Percentiles rank a stretch among this genome's conserved stretches.
Evolutionary conservation across 2,113 vertebrate species (phyloP).

Genomic region (Pungitius pungitius): DNA sequence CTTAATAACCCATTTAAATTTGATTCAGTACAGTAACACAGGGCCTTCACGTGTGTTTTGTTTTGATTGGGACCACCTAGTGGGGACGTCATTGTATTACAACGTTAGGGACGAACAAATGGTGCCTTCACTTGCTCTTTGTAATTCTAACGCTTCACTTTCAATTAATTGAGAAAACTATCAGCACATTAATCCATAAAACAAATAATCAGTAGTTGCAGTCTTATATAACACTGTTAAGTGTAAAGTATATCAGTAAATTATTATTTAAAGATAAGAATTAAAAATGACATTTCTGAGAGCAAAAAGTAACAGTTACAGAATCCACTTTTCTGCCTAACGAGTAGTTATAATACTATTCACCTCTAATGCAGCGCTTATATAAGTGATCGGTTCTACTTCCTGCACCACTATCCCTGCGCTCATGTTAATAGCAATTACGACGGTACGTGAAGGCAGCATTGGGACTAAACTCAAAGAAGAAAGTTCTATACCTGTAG

Average conservation of each 20-base stretch:
- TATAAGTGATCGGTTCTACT: neutral
- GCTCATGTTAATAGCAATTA: neutral
- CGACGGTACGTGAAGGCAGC: slow-evolving; percentile 39
- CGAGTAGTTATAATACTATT: neutral
- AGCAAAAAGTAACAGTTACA: neutral
- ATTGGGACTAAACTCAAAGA: neutral
- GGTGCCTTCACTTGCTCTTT: neutral
- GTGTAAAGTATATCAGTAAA: neutral
- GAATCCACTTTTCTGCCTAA: neutral
- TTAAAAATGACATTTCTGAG: no score
- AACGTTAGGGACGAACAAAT: neutral
- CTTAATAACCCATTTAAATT: neutral
- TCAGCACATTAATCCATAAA: neutral
- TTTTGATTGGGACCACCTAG: neutral
- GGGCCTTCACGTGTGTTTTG: neutral
- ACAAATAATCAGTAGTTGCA: neutral
- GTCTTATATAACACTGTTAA: neutral
- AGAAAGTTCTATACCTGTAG: neutral
- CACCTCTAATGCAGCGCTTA: neutral
- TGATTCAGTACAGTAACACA: neutral
- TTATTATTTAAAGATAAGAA: no score
- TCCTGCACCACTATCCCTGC: neutral
- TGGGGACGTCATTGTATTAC: neutral
- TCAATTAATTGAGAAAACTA: neutral
- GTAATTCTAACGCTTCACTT: neutral